Conservation (phyloP, 2,888 invertebrate species). For the Stegana nigrithorax region DNA sequence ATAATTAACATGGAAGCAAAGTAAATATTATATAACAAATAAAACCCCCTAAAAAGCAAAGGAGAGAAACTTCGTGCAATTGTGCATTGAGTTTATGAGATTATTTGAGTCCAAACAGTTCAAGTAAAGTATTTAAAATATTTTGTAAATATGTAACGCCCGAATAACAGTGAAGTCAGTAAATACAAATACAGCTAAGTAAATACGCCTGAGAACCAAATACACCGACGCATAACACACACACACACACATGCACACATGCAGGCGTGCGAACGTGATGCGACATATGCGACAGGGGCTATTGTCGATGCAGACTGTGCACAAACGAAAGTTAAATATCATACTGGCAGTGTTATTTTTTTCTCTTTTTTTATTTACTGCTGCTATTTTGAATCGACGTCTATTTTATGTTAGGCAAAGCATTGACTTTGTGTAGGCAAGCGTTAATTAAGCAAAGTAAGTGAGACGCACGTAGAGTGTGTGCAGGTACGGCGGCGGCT, state of each 20-base stretch:
- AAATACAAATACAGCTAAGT: background rate
- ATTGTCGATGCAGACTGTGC: slow-evolving; percentile 35
- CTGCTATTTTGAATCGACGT: slow-evolving; percentile 13
- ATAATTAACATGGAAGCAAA: slow-evolving; percentile 61
- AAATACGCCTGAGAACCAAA: slow-evolving; percentile 50
- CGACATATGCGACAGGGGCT: slow-evolving; percentile 47
- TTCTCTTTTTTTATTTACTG: background rate
- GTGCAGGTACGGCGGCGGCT: background rate
- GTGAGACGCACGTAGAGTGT: slow-evolving; percentile 51
- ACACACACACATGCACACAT: no score
- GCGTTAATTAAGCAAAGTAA: slow-evolving; percentile 61
- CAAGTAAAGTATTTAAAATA: slow-evolving; percentile 24
- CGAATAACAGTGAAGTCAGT: slow-evolving; percentile 13
- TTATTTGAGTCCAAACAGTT: no score
- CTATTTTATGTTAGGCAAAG: slow-evolving; percentile 8
- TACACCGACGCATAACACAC: no score
- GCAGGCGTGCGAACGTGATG: slow-evolving; percentile 57
- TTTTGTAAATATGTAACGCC: slow-evolving; percentile 47
- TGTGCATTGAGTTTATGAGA: background rate
- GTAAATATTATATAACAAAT: slow-evolving; percentile 28
- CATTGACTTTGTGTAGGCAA: no score
- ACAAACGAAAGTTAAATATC: slow-evolving; percentile 46
- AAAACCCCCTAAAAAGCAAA: slow-evolving; percentile 37
- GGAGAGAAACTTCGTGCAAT: slow-evolving; percentile 31
- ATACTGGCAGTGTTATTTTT: slow-evolving; percentile 35